phyloP scores from a whole-genome alignment of 2,797 vertebrate species.

The Pantherophis vulpinus region DNA sequence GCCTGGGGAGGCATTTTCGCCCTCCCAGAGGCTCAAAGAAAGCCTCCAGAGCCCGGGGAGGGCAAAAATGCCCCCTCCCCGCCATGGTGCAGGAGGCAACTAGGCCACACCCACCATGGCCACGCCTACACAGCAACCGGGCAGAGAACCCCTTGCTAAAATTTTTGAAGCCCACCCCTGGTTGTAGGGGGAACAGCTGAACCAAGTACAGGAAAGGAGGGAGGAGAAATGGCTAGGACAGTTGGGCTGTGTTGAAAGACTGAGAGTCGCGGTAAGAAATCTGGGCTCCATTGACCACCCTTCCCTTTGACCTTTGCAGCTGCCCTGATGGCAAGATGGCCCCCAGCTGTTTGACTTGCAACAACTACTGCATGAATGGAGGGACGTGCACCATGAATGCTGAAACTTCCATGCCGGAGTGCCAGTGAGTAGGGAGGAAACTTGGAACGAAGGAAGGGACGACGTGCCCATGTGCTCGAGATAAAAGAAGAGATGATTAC shows the following conservation, averaged over 20 bases:
- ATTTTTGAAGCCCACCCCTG: too few species aligned
- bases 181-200: not conserved
- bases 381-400: constrained; percentile 84
- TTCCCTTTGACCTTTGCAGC: constrained; percentile 61
- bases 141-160: too few species aligned
- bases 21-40: too few species aligned
- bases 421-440: constrained; percentile 77
- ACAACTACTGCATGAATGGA: constrained; percentile 86
- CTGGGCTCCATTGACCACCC: not conserved
- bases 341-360: constrained; percentile 89
- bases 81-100: too few species aligned
- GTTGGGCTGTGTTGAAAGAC: not conserved
- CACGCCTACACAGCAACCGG: fast-evolving
- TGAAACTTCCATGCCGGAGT: constrained; percentile 82
- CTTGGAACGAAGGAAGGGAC: fast-evolving
- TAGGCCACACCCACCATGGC: too few species aligned
- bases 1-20: too few species aligned
- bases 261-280: not conserved
- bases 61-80: too few species aligned
- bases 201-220: not conserved
- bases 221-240: not conserved
- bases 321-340: constrained; percentile 82
- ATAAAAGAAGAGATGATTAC: not conserved
- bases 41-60: too few species aligned
- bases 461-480: not conserved